Conservation (phyloP, 2,797 vertebrate species). For the Toxotes lorentzi region DNA sequence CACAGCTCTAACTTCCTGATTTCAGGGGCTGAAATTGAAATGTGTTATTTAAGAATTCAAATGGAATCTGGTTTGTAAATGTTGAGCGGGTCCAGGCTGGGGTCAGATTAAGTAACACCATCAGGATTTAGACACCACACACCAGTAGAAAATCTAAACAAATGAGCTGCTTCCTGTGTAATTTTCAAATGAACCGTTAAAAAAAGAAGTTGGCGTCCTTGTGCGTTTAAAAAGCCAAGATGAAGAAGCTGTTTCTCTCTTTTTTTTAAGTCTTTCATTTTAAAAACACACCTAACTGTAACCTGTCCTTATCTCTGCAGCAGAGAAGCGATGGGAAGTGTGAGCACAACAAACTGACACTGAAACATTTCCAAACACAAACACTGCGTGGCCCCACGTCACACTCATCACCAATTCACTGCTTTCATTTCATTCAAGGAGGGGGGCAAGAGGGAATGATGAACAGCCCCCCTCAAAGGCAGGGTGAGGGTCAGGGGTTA, state of each 20-base stretch:
- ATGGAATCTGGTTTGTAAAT: not conserved
- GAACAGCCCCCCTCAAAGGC: conserved; percentile 1
- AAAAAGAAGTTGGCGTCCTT: conserved; percentile 30
- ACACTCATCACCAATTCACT: conserved; percentile 34
- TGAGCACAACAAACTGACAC: conserved; percentile 31
- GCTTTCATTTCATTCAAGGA: conserved; percentile 40
- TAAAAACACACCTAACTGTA: not conserved
- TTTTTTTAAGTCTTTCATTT: not conserved
- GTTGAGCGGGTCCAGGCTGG: not conserved
- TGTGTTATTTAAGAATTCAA: not conserved
- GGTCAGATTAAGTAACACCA: conserved; percentile 26
- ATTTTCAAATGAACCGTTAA: not conserved
- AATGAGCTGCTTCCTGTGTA: rapidly evolving
- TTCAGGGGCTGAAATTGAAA: not conserved
- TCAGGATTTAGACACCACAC: not conserved
- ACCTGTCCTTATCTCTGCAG: not conserved
- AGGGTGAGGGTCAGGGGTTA: conserved; percentile 63
- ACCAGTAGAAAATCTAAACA: too few species aligned
- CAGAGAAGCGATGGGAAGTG: conserved; percentile 16
- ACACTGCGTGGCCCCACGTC: conserved; percentile 49
- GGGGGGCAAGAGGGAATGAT: not conserved
- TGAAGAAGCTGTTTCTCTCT: not conserved
- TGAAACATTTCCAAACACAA: conserved; percentile 49
- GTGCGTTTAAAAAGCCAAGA: not conserved
- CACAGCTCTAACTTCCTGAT: not conserved